phyloP scores from a whole-genome alignment of 2,113 vertebrate genomes.

The Aepyceros melampus region DNA sequence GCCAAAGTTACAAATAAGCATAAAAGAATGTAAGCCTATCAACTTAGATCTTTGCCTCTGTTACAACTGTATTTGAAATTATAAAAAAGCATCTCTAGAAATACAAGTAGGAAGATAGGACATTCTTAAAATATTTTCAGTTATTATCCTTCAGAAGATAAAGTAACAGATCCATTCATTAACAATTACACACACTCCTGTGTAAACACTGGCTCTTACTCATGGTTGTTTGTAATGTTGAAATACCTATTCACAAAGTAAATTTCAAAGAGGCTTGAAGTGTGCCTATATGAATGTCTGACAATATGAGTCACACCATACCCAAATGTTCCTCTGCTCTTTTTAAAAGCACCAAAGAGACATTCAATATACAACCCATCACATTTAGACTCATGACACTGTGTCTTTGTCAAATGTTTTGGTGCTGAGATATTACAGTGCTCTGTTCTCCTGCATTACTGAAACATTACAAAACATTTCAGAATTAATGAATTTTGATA shows the following conservation, averaged over 20 bases:
- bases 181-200: not conserved
- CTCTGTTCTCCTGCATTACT: not conserved
- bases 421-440: slow-evolving; percentile 1
- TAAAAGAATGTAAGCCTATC: slow-evolving; percentile 19
- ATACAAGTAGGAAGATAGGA: not conserved
- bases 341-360: slow-evolving; percentile 37
- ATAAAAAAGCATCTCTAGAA: not conserved
- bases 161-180: not conserved
- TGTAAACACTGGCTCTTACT: not conserved
- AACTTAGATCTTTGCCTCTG: slow-evolving; percentile 9
- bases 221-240: not conserved
- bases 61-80: not conserved
- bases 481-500: slow-evolving; percentile 24
- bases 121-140: slow-evolving; percentile 31
- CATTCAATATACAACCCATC: not conserved
- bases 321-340: not conserved
- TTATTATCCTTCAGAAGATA: slow-evolving; percentile 23
- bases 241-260: slow-evolving; percentile 14
- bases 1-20: slow-evolving; percentile 14
- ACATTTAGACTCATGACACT: not conserved
- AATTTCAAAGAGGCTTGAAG: slow-evolving; percentile 5
- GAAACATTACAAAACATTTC: slow-evolving; percentile 31
- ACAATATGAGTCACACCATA: not conserved
- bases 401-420: not conserved
- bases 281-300: slow-evolving; percentile 6